phyloP scores from a whole-genome alignment of 2,113 vertebrate genomes.

The Carettochelys insculpta region DNA sequence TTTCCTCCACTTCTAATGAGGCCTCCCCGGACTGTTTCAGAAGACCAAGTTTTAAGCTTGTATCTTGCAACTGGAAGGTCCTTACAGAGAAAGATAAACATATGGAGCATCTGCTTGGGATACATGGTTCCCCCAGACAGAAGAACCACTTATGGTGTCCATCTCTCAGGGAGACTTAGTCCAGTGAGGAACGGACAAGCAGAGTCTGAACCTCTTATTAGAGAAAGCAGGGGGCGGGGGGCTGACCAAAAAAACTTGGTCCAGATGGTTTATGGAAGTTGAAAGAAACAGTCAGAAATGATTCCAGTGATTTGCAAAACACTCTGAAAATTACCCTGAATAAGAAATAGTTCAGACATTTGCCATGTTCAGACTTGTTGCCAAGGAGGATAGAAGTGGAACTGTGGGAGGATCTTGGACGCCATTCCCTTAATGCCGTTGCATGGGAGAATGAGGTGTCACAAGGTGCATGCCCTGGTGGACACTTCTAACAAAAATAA shows the following conservation, averaged over 20 bases:
- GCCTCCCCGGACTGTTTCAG: not conserved
- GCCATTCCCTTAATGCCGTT: not conserved
- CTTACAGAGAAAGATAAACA: not conserved
- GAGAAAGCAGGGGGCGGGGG: not conserved
- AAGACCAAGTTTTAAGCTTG: not conserved
- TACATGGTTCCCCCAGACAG: not conserved
- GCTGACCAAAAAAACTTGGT: not conserved
- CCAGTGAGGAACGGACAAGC: not conserved
- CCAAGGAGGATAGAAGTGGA: not conserved
- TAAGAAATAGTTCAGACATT: not conserved
- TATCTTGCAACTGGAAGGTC: not conserved
- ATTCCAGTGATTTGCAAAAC: not conserved
- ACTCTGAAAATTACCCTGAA: not conserved
- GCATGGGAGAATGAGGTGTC: fast-evolving
- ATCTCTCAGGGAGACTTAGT: not conserved
- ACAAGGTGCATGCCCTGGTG: not conserved
- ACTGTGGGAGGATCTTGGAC: not conserved
- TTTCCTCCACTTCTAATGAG: not conserved
- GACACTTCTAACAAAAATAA: not conserved
- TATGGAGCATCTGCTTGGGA: not conserved
- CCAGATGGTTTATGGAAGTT: not conserved
- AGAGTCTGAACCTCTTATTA: not conserved
- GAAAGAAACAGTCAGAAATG: not conserved
- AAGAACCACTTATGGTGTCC: not conserved
- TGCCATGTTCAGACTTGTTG: not conserved